Base-by-base conservation (phyloP, 2,888 invertebrate genomes). In the Parasteatoda lunata region DNA sequence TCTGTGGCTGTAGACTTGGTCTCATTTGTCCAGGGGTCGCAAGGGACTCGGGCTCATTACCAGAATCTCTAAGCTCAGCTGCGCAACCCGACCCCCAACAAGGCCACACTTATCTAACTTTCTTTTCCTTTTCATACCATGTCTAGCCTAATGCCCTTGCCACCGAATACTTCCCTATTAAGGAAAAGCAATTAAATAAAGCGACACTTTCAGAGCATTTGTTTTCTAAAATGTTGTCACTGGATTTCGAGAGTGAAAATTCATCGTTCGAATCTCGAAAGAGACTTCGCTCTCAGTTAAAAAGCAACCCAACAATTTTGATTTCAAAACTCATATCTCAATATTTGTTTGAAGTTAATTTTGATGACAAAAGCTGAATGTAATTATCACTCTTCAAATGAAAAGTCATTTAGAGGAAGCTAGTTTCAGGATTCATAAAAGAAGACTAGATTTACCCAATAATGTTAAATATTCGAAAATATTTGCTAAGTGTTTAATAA, bases 21-120 rank as follows among this genome's bases (percentile, higher is more conserved):
- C 88, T 88, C 88, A 88, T 88, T 88, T 88, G 88, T 88, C 88
- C 88, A 81, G 83, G 70, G 77, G 88, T 79, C 88, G 64, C 88
- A 8, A 49, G 88, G 83, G 88, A 88, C 83, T 73, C 45, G 69
- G 86, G 83, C 88, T 88, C 88, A 88, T 88, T 88, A 88, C 88
- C 75, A 77, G 88, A 77, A 78, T 76, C 88, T 83, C 88, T 72
- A 88, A 83, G 83, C 88, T 88, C 88, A 88, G 88, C 88, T 88
- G 88, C 78, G 83, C 75, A 79, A 71, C 78, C 68, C 77, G 72
- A 77, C 69, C 82, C 71, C 68, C 59, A 6, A 65, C 81, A 49
- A 52, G 48, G 54, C 77, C 77, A 77, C 77, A 83, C 83, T 84
- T 84, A 84, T 71, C 84, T 84, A 84, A 84, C 77, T 84, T 72